Evolutionary conservation across 2,888 invertebrate species (phyloP).

Genomic region (Colostygia pectinataria): DNA sequence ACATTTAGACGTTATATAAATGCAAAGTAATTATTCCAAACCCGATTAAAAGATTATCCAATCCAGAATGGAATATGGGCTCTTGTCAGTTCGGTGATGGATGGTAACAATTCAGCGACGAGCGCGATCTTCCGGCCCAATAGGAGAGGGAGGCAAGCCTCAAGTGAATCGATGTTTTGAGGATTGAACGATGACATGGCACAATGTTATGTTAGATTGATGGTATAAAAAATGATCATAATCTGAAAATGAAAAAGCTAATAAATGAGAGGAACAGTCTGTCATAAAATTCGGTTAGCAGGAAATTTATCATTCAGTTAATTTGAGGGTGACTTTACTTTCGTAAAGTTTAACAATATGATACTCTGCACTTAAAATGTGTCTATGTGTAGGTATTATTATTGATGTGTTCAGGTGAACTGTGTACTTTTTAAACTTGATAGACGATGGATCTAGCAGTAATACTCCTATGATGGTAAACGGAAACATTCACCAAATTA

Average conservation of each 20-base stretch:
- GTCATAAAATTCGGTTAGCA: too few relatives aligned
- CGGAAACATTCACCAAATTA: too few relatives aligned
- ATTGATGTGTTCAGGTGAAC: too few relatives aligned
- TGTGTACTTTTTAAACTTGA: too few relatives aligned
- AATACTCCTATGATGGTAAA: too few relatives aligned
- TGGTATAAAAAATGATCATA: constrained; percentile 4
- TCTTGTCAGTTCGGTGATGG: constrained; percentile 23
- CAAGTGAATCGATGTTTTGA: background rate
- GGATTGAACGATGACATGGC: constrained; percentile 7
- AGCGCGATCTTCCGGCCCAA: constrained; percentile 1
- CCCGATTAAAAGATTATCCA: constrained; percentile 3
- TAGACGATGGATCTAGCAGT: too few relatives aligned
- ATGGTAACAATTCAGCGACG: constrained; percentile 10
- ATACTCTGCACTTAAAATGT: too few relatives aligned
- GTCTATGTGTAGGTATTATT: too few relatives aligned
- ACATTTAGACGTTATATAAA: too few relatives aligned
- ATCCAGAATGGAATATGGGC: constrained; percentile 16
- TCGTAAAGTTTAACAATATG: too few relatives aligned
- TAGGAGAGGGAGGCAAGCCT: background rate
- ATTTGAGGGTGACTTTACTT: too few relatives aligned
- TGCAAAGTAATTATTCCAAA: constrained; percentile 1
- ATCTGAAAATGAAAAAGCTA: constrained; percentile 2
- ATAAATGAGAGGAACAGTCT: background rate
- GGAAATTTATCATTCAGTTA: too few relatives aligned
- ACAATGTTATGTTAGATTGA: constrained; percentile 1